A percentile compares a stretch with the other conserved stretches of the same genome.
phyloP scores from a whole-genome alignment of 2,797 vertebrate species.

The Enteromius argenteus region DNA sequence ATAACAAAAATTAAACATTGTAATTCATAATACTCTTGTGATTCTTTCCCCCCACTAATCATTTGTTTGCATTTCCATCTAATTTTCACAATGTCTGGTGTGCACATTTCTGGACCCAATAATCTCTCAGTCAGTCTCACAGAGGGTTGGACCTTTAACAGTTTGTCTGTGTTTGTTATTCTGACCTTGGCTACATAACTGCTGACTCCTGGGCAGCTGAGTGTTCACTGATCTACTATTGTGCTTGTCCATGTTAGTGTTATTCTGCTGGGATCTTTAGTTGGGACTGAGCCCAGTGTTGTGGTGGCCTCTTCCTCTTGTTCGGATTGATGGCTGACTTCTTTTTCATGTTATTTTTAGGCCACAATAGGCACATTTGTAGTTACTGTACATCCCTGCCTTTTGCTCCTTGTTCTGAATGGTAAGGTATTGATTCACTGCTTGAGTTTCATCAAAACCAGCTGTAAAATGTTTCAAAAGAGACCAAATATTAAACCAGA shows the following conservation, averaged over 20 bases:
- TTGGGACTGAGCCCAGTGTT: conserved; percentile 35
- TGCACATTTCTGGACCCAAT: conserved; percentile 23
- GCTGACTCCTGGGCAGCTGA: conserved; percentile 15
- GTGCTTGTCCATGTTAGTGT: conserved; percentile 39
- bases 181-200: conserved; percentile 28
- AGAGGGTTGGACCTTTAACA: neutral
- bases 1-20: neutral
- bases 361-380: conserved; percentile 38
- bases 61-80: neutral
- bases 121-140: conserved; percentile 10
- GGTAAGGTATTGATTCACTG: conserved; percentile 61
- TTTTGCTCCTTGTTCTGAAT: conserved; percentile 64
- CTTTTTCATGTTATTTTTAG: conserved; percentile 48
- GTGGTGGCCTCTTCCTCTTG: conserved; percentile 47
- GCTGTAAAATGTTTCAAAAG: conserved; percentile 70
- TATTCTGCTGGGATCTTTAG: conserved; percentile 48
- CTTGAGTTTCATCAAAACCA: conserved; percentile 70
- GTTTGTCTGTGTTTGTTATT: conserved; percentile 34
- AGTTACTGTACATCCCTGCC: conserved; percentile 38
- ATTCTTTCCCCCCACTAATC: neutral
- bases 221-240: conserved; percentile 7
- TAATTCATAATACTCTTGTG: neutral
- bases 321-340: conserved; percentile 30
- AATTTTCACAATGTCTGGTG: conserved; percentile 15
- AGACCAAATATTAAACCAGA: conserved; percentile 41